Evolutionary conservation across 2,113 vertebrate genomes (phyloP), one percentile per base, ranked within the genome.

Genomic region (Telmatochromis sp.): DNA sequence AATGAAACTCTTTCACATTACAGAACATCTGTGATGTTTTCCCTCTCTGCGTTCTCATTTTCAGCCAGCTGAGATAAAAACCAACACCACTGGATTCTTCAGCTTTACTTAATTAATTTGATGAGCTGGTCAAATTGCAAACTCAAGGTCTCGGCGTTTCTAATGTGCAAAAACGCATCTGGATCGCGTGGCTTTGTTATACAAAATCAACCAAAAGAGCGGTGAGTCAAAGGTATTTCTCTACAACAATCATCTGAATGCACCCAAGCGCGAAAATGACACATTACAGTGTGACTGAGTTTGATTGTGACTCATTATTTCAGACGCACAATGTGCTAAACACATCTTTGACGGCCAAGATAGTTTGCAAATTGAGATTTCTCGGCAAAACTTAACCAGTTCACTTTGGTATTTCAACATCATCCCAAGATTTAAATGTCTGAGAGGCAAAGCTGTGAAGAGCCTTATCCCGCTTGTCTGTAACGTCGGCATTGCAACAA

Each of bases 141-240:
- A 68, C 50, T 35, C 17, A 75, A 37, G 78, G 15, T 60, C 42
- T 75, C 35, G 5, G 42, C 5, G 14, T 82, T 54, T 57, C 26
- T 17, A 53, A 73, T 54, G 53, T 42, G 55, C 40, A 23, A 19
- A 40, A 71, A 11, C 58, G 14, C 6, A 0, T 47, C 14, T 47
- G 71, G 21, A 91, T 26, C 23, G 21, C 1, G 55, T 58, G 53
- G 83, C 54, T 84, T 63, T 80, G 80, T 23, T 88, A 53, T 47
- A 26, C 71, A 47, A 84, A 86, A 88, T 54, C 79, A 80, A 82
- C 7, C 19, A 23, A 37, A 73, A 53, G 19, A 73, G 58, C 51
- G 4, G 31, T 85, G 71, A 89, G 79, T 86, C 87, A 81, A 86
- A 90, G 65, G n/a, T 57, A 55, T 90, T 86, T 80, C 85, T 87